These are phyloP conservation scores for Asobara japonica DNA, from an alignment of 1,140 invertebrate genomes.

Conservation along the genomic window DNA sequence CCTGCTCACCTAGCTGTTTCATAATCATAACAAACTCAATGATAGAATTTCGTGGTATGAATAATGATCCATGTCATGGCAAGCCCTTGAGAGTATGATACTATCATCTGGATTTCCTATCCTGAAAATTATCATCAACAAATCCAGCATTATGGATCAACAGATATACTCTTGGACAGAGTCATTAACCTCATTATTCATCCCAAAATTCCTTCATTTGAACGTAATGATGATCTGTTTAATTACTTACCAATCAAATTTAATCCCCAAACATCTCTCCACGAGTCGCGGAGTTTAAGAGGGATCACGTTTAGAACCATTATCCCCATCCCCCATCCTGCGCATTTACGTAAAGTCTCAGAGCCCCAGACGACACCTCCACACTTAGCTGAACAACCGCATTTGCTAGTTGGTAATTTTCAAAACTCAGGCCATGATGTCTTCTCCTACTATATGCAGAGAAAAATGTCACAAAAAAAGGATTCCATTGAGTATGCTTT, in stretches of 20 bases:
- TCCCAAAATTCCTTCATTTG: neutral
- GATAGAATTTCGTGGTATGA: neutral
- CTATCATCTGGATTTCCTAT: neutral
- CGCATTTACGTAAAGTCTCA: slow-evolving; percentile 16
- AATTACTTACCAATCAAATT: slow-evolving; percentile 15
- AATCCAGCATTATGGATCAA: neutral
- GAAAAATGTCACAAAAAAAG: no score
- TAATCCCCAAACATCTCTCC: neutral
- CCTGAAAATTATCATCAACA: neutral
- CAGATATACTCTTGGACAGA: neutral
- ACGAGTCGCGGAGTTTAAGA: no score
- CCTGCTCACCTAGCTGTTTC: neutral
- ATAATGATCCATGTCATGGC: neutral
- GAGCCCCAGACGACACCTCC: neutral
- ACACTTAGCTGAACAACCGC: neutral
- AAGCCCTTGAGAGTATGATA: neutral
- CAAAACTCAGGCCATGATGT: neutral
- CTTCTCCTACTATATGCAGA: no score
- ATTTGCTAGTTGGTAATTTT: neutral
- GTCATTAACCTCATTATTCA: neutral
- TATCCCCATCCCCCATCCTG: neutral
- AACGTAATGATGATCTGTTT: slow-evolving; percentile 11
- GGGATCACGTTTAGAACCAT: neutral
- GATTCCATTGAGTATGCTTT: no score
- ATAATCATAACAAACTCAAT: slow-evolving; percentile 16